Base-by-base conservation (phyloP, 2,888 invertebrate genomes). In the Tridacna gigas region DNA sequence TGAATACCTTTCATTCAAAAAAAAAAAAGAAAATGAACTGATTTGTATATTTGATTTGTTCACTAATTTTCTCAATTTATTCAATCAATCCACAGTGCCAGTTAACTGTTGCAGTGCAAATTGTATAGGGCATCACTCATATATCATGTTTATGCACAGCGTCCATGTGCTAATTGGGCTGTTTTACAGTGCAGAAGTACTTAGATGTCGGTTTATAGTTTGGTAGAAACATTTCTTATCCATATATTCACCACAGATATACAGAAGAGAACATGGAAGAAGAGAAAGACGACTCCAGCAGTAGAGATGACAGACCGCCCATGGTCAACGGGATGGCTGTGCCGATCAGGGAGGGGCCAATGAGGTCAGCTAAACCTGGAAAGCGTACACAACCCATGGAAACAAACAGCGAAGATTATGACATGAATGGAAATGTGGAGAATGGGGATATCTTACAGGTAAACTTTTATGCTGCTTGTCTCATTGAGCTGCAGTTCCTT, bases 261-360 rank as follows among this genome's bases (percentile, higher is more conserved):
- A 78, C 88, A 9, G 92, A 91, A 69, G 92, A 91, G 77, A 90
- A 79, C 51, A 88, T 89, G 90, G 90, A 88, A n/a, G 86, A 86
- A 12, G 86, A 84, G 20, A 83, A 84, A 45, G 84, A 83, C 28
- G 81, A 84, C 20, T 74, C 71, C 15, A 77, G 48, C 22, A 79
- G 51, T 76, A 37, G 71, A 76, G 80, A 86, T 18, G 90, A 88
- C 45, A 85, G 82, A 22, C 88, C 89, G 9, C 91, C 91, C 25
- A 88, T 89, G 78, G 89, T 92, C 26, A 92, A 91, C 69, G 92
- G 92, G 0, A 87, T 89, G 87, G 91, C 91, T 48, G 88, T 91
- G 13, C 90, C 90, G 20, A 89, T 91, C 56, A 83, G 89, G 74
- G 91, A 91, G 25, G 89, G 86, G 7, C 89, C 91, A 22, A 82